phyloP scores from a whole-genome alignment of 2,888 invertebrate species.

The Orthosia incerta region DNA sequence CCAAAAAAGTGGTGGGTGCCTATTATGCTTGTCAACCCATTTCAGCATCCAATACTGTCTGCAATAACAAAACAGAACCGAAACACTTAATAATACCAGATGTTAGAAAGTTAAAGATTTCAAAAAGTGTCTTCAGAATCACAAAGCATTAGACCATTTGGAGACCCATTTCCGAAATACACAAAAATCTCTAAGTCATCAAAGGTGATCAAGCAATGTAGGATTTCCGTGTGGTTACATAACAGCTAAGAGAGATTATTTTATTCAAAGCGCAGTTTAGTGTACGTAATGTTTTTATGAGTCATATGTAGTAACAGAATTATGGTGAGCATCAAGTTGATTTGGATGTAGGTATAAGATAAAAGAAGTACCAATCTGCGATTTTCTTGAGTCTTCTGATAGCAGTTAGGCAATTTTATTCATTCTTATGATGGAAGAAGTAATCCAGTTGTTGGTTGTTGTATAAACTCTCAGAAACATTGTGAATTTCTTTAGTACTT shows the following conservation, averaged over 20 bases:
- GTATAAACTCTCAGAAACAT: too few species aligned
- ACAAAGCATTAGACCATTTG: not conserved
- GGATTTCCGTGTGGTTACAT: slow-evolving; percentile 50
- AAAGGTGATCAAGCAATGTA: slow-evolving; percentile 33
- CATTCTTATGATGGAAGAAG: too few species aligned
- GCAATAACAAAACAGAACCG: not conserved
- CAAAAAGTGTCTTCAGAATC: slow-evolving; percentile 2
- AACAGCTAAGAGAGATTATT: slow-evolving; percentile 27
- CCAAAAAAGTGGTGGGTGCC: too few species aligned
- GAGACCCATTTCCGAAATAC: slow-evolving; percentile 19
- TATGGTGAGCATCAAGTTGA: not conserved
- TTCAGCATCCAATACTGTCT: not conserved
- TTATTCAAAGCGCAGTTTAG: not conserved
- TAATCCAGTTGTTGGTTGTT: too few species aligned
- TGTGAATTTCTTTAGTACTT: too few species aligned
- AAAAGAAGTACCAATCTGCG: not conserved
- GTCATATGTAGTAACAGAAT: slow-evolving; percentile 9
- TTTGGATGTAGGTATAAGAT: not conserved
- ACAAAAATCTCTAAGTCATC: slow-evolving; percentile 30
- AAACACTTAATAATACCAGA: not conserved
- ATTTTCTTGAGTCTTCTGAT: not conserved
- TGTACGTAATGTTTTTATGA: slow-evolving; percentile 29
- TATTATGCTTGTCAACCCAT: too few species aligned
- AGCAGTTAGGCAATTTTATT: not conserved
- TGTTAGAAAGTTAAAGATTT: slow-evolving; percentile 18